Evolutionary conservation across 1,140 invertebrate genomes (phyloP).

Genomic region (Drosophila orena): DNA sequence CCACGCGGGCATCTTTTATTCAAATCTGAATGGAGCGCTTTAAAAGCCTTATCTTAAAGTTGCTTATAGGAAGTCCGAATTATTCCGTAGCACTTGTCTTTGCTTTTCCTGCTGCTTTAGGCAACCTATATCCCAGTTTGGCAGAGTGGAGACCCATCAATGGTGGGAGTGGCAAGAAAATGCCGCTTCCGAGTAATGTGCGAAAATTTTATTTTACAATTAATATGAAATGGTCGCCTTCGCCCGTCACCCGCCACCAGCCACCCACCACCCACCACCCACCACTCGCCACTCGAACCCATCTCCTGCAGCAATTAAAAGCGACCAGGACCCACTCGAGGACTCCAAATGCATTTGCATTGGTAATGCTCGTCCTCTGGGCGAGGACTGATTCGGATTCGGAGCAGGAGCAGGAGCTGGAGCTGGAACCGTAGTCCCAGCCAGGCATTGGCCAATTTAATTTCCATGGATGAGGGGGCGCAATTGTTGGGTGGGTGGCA

Average conservation of each 20-base stretch:
- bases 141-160: conserved; percentile 23
- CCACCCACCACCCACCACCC: too few species aligned
- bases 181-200: conserved; percentile 56
- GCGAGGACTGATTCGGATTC: neutral
- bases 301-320: conserved; percentile 56
- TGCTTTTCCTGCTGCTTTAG: neutral
- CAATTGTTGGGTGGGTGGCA: conserved; percentile 12
- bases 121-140: neutral
- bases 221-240: conserved; percentile 53
- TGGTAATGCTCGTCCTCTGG: conserved; percentile 59
- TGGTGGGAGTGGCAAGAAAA: conserved; percentile 31
- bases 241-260: neutral
- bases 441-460: conserved; percentile 50
- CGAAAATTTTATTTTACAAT: conserved; percentile 68
- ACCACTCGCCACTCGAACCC: conserved; percentile 4
- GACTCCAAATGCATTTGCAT: conserved; percentile 72
- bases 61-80: neutral
- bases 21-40: neutral
- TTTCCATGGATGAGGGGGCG: conserved; percentile 28
- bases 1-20: neutral
- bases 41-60: too few species aligned
- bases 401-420: conserved; percentile 1
- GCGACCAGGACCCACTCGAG: conserved; percentile 22
- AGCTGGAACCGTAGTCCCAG: neutral
- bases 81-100: conserved; percentile 4